Percentiles rank a stretch among this genome's conserved stretches.
phyloP scores from a whole-genome alignment of 1,140 invertebrate genomes.

The Venturia canescens region DNA sequence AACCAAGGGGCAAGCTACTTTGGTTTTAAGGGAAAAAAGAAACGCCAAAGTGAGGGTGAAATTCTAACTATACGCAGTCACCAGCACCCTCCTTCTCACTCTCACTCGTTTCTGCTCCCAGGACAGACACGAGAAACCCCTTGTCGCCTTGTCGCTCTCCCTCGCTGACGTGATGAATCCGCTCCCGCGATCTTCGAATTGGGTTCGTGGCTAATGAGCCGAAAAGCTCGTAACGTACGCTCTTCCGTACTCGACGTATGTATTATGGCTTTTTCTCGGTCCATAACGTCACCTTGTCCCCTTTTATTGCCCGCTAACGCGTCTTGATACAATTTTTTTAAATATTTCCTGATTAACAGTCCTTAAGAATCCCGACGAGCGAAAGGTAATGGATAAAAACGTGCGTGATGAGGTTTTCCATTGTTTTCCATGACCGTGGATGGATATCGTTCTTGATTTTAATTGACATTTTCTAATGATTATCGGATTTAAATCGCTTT shows the following conservation, averaged over 20 bases:
- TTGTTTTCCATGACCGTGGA: too few species aligned
- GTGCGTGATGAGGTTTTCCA: too few species aligned
- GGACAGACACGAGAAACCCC: conserved; percentile 32
- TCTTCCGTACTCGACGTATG: conserved; percentile 6
- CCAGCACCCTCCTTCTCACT: conserved; percentile 14
- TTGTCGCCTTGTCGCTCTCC: conserved; percentile 42
- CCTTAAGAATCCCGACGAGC: background rate
- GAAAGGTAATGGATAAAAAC: background rate
- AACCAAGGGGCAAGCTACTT: conserved; percentile 64
- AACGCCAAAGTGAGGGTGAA: conserved; percentile 44
- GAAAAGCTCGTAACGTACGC: conserved; percentile 58
- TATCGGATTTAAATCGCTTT: too few species aligned
- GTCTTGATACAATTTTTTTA: background rate
- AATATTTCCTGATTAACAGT: background rate
- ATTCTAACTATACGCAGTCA: background rate
- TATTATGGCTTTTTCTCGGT: conserved; percentile 19
- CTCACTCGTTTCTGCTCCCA: conserved; percentile 20
- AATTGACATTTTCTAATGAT: too few species aligned
- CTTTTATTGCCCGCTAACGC: conserved; percentile 34
- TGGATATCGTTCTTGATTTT: background rate
- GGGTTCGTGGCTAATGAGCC: conserved; percentile 63
- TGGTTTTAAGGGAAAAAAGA: conserved; percentile 59
- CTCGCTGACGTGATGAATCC: conserved; percentile 17
- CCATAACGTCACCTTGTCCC: conserved; percentile 18
- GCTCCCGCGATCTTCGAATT: conserved; percentile 60